A percentile compares a stretch with the other conserved stretches of the same genome.
These are phyloP conservation scores for Dasysyrphus albostriatus DNA, from an alignment of 2,888 invertebrate genomes.

Conservation along the genomic window DNA sequence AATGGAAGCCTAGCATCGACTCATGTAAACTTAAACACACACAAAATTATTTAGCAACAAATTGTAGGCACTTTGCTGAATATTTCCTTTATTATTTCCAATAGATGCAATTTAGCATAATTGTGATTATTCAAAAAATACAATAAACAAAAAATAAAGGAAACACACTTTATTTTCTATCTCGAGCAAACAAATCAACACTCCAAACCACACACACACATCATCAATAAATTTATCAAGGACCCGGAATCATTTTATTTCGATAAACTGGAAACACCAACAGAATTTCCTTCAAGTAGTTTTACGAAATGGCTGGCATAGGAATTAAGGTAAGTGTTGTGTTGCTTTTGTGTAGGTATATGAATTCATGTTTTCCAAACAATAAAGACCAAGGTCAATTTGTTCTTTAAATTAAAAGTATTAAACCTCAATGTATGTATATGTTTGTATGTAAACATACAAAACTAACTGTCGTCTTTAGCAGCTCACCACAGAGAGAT, in stretches of 20 bases:
- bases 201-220: slow-evolving; percentile 14
- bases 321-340: slow-evolving; percentile 77
- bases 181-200: slow-evolving; percentile 34
- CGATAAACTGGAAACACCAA: slow-evolving; percentile 74
- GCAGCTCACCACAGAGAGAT: slow-evolving; percentile 17
- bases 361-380: background rate
- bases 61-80: slow-evolving; percentile 4
- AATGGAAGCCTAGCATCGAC: slow-evolving; percentile 73
- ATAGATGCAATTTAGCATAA: slow-evolving; percentile 4
- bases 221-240: slow-evolving; percentile 52
- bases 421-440: background rate
- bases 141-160: background rate
- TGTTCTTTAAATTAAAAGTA: slow-evolving; percentile 14
- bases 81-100: slow-evolving; percentile 28
- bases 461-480: slow-evolving; percentile 1
- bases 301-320: slow-evolving; percentile 79
- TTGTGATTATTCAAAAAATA: slow-evolving; percentile 22
- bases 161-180: slow-evolving; percentile 29
- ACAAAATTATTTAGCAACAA: background rate
- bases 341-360: too few relatives aligned
- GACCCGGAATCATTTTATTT: slow-evolving; percentile 73
- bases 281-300: slow-evolving; percentile 72
- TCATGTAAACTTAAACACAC: slow-evolving; percentile 9
- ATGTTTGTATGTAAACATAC: background rate
- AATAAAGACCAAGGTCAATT: slow-evolving; percentile 12